Evolutionary conservation across 2,888 invertebrate species (phyloP).

Genomic region (Heliconius hortense): DNA sequence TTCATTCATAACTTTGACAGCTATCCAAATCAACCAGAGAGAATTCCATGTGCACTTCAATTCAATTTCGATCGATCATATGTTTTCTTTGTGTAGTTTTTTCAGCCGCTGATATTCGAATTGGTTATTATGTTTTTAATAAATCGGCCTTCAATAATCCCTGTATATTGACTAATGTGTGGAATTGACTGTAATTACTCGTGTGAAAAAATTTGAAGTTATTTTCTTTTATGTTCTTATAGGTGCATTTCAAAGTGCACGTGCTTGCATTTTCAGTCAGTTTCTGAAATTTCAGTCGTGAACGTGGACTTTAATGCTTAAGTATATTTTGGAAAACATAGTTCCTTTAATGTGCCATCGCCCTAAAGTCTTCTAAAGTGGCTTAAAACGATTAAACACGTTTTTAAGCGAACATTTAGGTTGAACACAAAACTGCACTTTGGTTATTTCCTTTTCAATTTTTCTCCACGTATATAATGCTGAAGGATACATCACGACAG

Average conservation of each 20-base stretch:
- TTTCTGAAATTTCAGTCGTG: conserved; percentile 60
- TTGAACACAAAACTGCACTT: conserved; percentile 59
- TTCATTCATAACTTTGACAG: conserved; percentile 48
- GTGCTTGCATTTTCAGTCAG: conserved; percentile 77
- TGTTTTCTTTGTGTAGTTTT: conserved; percentile 82
- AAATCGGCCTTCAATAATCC: conserved; percentile 44
- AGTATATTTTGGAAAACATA: conserved; percentile 20
- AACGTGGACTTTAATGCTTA: conserved; percentile 43
- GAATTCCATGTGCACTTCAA: conserved; percentile 78
- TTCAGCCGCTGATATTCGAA: conserved; percentile 80
- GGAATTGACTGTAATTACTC: conserved; percentile 11
- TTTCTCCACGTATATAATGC: conserved; percentile 52
- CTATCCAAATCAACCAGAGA: conserved; percentile 57
- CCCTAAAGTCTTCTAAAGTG: conserved; percentile 42
- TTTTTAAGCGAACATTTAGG: conserved; percentile 54
- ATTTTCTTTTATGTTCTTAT: conserved; percentile 49
- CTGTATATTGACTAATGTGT: conserved; percentile 44
- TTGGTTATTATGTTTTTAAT: conserved; percentile 67
- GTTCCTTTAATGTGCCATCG: conserved; percentile 5
- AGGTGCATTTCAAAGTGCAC: conserved; percentile 74
- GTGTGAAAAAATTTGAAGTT: conserved; percentile 21
- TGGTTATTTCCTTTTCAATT: conserved; percentile 61
- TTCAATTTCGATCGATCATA: conserved; percentile 79
- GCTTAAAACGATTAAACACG: conserved; percentile 36
- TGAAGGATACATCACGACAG: conserved; percentile 54